Evolutionary conservation across 2,113 vertebrate species (phyloP).

Genomic region (Stigmatopora nigra): DNA sequence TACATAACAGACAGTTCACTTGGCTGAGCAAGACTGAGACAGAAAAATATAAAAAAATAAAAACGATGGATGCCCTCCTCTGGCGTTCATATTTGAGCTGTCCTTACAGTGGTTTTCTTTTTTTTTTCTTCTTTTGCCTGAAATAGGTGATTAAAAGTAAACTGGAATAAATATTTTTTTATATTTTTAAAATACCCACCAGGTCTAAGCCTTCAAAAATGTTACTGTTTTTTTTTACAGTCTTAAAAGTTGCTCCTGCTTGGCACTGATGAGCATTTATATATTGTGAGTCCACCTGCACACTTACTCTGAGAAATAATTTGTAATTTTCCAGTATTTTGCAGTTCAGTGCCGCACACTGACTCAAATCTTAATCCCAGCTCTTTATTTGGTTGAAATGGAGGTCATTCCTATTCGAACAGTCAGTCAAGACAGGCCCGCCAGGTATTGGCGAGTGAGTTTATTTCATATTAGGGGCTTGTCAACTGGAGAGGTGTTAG

Average conservation of each 20-base stretch:
- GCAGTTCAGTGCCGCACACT: constrained; percentile 43
- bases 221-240: constrained; percentile 14
- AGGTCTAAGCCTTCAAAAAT: constrained; percentile 13
- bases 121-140: constrained; percentile 42
- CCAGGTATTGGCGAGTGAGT: constrained; percentile 59
- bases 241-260: constrained; percentile 44
- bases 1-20: constrained; percentile 66
- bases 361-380: constrained; percentile 35
- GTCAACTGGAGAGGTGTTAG: constrained; percentile 49
- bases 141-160: constrained; percentile 23
- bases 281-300: constrained; percentile 38
- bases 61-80: constrained; percentile 25
- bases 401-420: constrained; percentile 63
- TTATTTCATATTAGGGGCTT: constrained; percentile 61
- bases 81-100: constrained; percentile 33
- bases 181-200: constrained; percentile 19
- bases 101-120: constrained; percentile 27
- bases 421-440: constrained; percentile 59
- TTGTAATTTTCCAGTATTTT: constrained; percentile 41
- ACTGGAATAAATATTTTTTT: constrained; percentile 10
- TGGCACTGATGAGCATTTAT: constrained; percentile 48
- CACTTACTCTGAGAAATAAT: constrained; percentile 40
- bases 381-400: constrained; percentile 54
- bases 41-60: constrained; percentile 36
- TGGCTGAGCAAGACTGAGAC: constrained; percentile 51